A percentile compares a stretch with the other conserved stretches of the same genome.
Evolutionary conservation across 2,888 invertebrate genomes (phyloP).

Genomic region (Drosophila phalerata): DNA sequence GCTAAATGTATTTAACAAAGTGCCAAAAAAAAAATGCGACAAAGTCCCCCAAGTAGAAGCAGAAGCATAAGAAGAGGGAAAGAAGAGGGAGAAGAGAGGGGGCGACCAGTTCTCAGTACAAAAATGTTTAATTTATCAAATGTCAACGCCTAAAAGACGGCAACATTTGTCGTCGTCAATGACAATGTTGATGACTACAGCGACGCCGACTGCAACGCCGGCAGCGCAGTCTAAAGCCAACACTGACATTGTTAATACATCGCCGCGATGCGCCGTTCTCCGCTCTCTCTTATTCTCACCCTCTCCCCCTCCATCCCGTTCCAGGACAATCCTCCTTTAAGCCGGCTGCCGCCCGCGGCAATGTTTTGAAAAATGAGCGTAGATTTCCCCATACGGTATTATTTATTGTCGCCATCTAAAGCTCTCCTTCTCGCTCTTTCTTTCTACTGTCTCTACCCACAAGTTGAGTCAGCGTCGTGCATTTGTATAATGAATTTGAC

Average conservation of each 20-base stretch:
- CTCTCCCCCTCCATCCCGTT: neutral
- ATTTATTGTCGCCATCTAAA: conserved; percentile 66
- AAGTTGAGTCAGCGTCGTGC: conserved; percentile 32
- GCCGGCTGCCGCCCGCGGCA: conserved; percentile 55
- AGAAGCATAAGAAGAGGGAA: neutral
- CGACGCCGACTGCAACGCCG: conserved; percentile 29
- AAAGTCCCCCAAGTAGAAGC: conserved; percentile 17
- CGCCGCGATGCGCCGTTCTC: conserved; percentile 31
- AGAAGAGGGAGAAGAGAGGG: neutral
- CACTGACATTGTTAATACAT: conserved; percentile 61
- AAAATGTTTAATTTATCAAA: conserved; percentile 82
- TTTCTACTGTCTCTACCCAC: neutral
- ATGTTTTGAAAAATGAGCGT: conserved; percentile 78
- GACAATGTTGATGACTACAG: conserved; percentile 73
- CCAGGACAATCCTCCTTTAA: conserved; percentile 8
- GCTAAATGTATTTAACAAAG: conserved; percentile 75
- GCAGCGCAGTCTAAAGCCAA: conserved; percentile 27
- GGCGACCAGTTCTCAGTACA: conserved; percentile 44
- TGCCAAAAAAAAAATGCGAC: conserved; percentile 65
- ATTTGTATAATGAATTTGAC: conserved; percentile 74
- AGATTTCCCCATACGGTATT: conserved; percentile 72
- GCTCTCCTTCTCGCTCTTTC: neutral
- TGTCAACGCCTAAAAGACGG: conserved; percentile 80
- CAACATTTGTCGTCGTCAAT: conserved; percentile 81
- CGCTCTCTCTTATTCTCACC: neutral